These are phyloP conservation scores for Pimpla rufipes DNA, from an alignment of 2,888 invertebrate genomes.

Conservation along the genomic window DNA sequence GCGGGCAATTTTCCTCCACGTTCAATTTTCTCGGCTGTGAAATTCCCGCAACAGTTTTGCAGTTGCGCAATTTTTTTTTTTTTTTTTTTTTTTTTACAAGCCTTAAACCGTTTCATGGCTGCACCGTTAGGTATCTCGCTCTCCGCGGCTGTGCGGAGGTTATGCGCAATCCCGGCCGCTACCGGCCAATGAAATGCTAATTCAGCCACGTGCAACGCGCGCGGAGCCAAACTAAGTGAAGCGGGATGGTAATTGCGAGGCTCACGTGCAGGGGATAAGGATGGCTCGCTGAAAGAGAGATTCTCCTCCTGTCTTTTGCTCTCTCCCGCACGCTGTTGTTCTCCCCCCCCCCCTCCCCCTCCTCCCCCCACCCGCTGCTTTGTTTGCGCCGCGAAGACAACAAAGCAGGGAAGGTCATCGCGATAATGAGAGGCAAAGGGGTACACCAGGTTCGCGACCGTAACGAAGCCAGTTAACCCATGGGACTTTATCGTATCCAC, in stretches of 20 bases:
- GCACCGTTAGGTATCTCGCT: constrained; percentile 20
- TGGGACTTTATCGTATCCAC: constrained; percentile 19
- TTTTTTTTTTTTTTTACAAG: constrained; percentile 16
- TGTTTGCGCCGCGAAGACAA: not conserved
- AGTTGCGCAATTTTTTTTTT: not conserved
- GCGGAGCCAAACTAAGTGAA: constrained; percentile 5
- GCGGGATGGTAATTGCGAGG: constrained; percentile 32
- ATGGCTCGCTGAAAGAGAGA: not conserved
- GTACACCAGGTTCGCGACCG: constrained; percentile 52
- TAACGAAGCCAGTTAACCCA: constrained; percentile 64
- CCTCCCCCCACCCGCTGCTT: not conserved
- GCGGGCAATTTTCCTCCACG: not conserved
- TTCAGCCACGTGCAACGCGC: constrained; percentile 28
- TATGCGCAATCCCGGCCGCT: constrained; percentile 7
- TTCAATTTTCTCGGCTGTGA: not conserved
- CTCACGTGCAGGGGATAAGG: not conserved
- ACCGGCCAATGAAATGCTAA: constrained; percentile 31
- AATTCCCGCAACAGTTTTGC: not conserved
- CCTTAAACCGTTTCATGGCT: not conserved
- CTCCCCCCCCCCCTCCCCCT: not conserved
- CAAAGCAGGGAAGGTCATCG: constrained; percentile 57
- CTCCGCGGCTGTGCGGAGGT: not conserved
- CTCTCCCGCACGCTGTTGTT: not conserved
- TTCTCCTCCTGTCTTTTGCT: not conserved
- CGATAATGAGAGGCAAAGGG: constrained; percentile 58